Base-by-base conservation (phyloP, 2,888 invertebrate species). In the Himalopsyche kuldschensis region DNA sequence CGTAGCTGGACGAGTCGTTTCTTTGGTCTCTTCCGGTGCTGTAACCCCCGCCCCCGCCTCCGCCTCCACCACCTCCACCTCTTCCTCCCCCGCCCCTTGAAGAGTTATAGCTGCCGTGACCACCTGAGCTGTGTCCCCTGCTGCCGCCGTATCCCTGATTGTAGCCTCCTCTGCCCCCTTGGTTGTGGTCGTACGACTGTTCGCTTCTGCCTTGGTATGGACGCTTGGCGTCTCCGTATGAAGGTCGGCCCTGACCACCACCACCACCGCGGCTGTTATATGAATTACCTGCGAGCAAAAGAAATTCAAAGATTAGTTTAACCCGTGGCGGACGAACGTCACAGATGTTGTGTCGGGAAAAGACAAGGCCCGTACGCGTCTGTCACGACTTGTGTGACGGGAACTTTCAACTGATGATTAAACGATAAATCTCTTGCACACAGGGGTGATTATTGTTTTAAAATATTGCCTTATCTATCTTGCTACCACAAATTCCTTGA, bases 231-330 rank as follows among this genome's bases (percentile, higher is more conserved):
- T 55, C 55, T 20, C 55, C 55, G 80, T 87, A 87, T 84, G 87
- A 80, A 46, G 83, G 86, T 48, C 87, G 87, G 6, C 87, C 87
- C 75, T 88, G 87, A 80, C 86, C 87, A 69, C 87, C 82, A 2
- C 87, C 84, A 75, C 87, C 85, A 81, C 46, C 76, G 87, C 85
- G 80, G 20, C 75, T 75, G 32, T 79, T 31, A 27, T 84, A 79
- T 27, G 75, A 31, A n/a, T 75, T 75, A 27, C 31, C 75, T 75
- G 31, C 27, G 32, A 8, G 6, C 30, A 31, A 75, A 75, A 75
- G 75, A 30, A 30, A 75, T 6, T 24, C 75, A n/a, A 48, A 2
- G 6, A 3, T 48, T n/a, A 48, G 17, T 35, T 35, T 8, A 35
- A 35, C n/a, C n/a, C n/a, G n/a, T n/a, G n/a, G n/a, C n/a, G n/a